Evolutionary conservation across 2,888 invertebrate genomes (phyloP).

Genomic region (Eudasyphora cyanicolor): DNA sequence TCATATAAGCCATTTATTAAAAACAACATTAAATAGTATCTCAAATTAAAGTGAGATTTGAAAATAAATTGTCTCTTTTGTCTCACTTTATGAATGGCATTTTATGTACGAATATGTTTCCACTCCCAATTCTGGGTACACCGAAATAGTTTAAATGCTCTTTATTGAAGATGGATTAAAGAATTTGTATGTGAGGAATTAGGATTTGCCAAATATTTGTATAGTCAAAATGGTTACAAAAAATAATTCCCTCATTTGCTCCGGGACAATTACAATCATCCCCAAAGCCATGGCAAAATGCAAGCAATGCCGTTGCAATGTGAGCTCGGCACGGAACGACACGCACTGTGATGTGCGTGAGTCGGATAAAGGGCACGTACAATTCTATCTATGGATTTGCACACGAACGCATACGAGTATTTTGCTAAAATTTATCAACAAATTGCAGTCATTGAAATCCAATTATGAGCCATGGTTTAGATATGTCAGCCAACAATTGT

Average conservation of each 20-base stretch:
- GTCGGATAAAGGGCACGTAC: constrained; percentile 48
- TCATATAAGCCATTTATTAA: no score
- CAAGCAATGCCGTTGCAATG: not conserved
- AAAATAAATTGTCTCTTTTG: no score
- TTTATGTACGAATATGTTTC: no score
- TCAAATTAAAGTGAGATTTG: no score
- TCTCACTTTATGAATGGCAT: no score
- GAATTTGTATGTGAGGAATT: constrained; percentile 10
- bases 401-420: constrained; percentile 53
- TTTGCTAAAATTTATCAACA: constrained; percentile 75
- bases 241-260: constrained; percentile 27
- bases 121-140: no score
- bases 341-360: constrained; percentile 28
- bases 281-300: not conserved
- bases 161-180: constrained; percentile 9
- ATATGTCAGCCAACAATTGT: constrained; percentile 59
- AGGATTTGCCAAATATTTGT: constrained; percentile 40
- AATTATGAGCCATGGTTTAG: constrained; percentile 71
- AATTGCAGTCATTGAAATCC: constrained; percentile 79
- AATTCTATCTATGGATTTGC: not conserved
- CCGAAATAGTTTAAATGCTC: constrained; percentile 4
- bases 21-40: no score
- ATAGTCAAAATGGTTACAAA: constrained; percentile 18
- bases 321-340: constrained; percentile 6
- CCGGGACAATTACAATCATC: not conserved